Evolutionary conservation across 2,797 vertebrate species (phyloP).

Genomic region (Cynodonichthys magdalenae): DNA sequence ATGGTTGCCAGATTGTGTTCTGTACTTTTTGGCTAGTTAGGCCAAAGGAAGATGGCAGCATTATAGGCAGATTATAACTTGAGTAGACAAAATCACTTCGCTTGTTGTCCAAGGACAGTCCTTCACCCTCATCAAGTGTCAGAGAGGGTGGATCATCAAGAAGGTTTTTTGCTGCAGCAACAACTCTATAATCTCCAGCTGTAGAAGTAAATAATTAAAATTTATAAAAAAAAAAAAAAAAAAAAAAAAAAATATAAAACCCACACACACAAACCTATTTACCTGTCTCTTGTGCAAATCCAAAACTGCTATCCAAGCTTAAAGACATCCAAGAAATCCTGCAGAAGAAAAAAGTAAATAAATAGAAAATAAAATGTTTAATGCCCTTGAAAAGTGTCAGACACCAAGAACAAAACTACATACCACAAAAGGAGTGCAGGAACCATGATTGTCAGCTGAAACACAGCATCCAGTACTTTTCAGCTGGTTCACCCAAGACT

Average conservation of each 20-base stretch:
- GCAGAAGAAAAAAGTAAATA: not conserved
- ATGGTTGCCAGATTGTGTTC: not conserved
- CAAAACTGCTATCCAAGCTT: constrained; percentile 22
- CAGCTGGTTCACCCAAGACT: constrained; percentile 2
- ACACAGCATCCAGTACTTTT: constrained; percentile 6
- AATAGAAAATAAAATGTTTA: not conserved
- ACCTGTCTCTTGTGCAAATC: constrained; percentile 11
- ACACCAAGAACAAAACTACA: not conserved
- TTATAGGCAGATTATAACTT: not conserved
- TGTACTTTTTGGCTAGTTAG: not conserved
- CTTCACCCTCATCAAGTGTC: not conserved
- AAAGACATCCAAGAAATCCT: constrained; percentile 51
- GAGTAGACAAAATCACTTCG: not conserved
- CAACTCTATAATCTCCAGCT: not conserved
- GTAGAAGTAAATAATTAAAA: not conserved
- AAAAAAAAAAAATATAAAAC: no score
- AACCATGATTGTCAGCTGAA: constrained; percentile 45
- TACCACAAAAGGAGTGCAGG: constrained; percentile 42
- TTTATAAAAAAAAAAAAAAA: no score
- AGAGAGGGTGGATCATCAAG: no score
- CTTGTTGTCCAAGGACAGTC: not conserved
- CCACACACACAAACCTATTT: no score
- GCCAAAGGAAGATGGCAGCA: not conserved
- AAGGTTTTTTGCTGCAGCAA: accelerated
- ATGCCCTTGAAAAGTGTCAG: no score